Base-by-base conservation (phyloP, 2,888 invertebrate genomes). In the Polydrusus cervinus region DNA sequence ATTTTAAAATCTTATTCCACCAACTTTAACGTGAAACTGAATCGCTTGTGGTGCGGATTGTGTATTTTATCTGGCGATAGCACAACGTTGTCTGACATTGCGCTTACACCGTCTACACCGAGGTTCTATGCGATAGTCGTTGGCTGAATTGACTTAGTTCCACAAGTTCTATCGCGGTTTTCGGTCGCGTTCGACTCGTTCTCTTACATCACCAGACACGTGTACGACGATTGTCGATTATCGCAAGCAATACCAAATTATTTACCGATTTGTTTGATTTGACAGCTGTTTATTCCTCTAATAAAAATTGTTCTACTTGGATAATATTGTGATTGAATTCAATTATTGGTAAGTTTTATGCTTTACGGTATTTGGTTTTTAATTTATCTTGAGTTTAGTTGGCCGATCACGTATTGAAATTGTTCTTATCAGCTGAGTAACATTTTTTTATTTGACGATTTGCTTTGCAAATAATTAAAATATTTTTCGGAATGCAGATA, bases 201-300 rank as follows among this genome's bases (percentile, higher is more conserved):
- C 30, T 47, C 57, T 69, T 69, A 69, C 69, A 47, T 69, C 69
- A 61, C 20, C 38, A 16, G 57, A 69, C 69, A 69, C 69, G 69
- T 69, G 69, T 69, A 34, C 25, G 20, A 49, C 64, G 49, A 47
- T 64, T 61, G 25, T 61, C 64, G 49, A 47, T 64, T 61, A 69
- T 51, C 69, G 30, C 30, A 49, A 60, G 34, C 60, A 18, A 60
- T 69, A 60, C 49, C 18, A 60, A 25, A 69, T 60, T 60, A 45
- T 69, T 69, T 60, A 38, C 61, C 69, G 38, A 69, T 68, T 68
- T 68, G 68, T 68, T 57, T 25, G 45, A 68, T 60, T 69, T 69
- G 34, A 69, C 69, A 69, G 69, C 69, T 69, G 69, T 69, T 60
- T 53, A 47, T 62, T 25, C 43, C 43, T 49, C 49, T 30, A 64